These are phyloP conservation scores for Ptyas mucosa DNA, from an alignment of 2,113 vertebrate species.

Conservation along the genomic window DNA sequence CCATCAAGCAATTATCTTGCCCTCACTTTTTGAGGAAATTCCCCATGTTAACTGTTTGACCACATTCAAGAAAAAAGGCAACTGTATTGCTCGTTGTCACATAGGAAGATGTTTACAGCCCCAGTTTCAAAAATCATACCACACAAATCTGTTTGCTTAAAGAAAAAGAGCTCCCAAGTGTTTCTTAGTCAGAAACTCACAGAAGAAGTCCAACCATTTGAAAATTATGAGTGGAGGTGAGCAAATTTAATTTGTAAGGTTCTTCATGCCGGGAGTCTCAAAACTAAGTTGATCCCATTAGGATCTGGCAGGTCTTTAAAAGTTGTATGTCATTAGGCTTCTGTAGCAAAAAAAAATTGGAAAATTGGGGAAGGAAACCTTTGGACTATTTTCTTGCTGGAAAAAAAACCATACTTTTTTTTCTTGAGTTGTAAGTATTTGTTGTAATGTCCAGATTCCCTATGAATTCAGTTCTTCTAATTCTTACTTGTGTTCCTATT, in stretches of 20 bases:
- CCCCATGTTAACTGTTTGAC: rapidly evolving
- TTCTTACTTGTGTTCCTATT: neutral
- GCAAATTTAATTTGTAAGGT: constrained; percentile 19
- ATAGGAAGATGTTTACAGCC: neutral
- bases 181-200: rapidly evolving
- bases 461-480: neutral
- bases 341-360: constrained; percentile 15
- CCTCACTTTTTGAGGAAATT: neutral
- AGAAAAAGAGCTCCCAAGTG: neutral
- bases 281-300: neutral
- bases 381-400: neutral
- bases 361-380: constrained; percentile 5
- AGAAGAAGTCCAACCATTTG: neutral
- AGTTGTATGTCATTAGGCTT: constrained; percentile 17
- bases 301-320: constrained; percentile 5
- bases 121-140: rapidly evolving
- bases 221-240: constrained; percentile 18
- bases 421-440: neutral
- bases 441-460: neutral
- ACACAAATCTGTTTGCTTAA: rapidly evolving
- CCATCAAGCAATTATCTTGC: neutral
- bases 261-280: neutral
- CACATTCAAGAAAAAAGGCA: neutral
- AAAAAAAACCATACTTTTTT: constrained; percentile 12
- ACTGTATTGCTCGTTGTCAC: neutral